phyloP scores from a whole-genome alignment of 2,113 vertebrate genomes.

The Poeciliopsis retropinna region DNA sequence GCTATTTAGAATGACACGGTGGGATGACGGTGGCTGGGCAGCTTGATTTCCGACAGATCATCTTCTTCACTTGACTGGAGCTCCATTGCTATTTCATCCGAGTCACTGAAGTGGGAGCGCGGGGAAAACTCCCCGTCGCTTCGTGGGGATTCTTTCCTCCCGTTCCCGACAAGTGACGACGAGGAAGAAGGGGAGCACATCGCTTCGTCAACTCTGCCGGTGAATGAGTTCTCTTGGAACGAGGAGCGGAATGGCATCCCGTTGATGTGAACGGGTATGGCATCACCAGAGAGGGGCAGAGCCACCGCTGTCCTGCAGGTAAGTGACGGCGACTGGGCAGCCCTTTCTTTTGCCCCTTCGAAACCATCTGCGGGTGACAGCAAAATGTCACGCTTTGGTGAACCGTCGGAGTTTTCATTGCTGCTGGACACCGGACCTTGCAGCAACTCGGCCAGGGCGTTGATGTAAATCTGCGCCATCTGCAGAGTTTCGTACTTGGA shows the following conservation, averaged over 20 bases:
- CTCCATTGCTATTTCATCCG: constrained; percentile 87
- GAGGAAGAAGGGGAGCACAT: constrained; percentile 57
- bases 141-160: constrained; percentile 88
- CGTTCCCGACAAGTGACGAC: constrained; percentile 63
- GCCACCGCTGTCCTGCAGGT: constrained; percentile 58
- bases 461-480: constrained; percentile 99
- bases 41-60: constrained; percentile 80
- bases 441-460: constrained; percentile 91
- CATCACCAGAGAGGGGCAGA: constrained; percentile 32
- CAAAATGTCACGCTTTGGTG: constrained; percentile 69
- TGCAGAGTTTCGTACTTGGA: constrained; percentile 98
- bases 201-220: constrained; percentile 81
- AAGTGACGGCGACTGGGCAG: constrained; percentile 50
- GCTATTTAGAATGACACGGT: constrained; percentile 61
- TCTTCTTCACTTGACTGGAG: constrained; percentile 82
- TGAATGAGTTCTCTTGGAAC: constrained; percentile 82
- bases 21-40: constrained; percentile 60
- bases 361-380: constrained; percentile 44
- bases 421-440: constrained; percentile 69
- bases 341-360: constrained; percentile 62
- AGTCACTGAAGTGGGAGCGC: constrained; percentile 96
- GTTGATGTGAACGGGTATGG: constrained; percentile 82
- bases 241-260: constrained; percentile 80
- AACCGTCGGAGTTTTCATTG: constrained; percentile 34
- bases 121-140: constrained; percentile 98